Conservation (phyloP, 2,113 vertebrate species). For the Mesembrinibis cayennensis region DNA sequence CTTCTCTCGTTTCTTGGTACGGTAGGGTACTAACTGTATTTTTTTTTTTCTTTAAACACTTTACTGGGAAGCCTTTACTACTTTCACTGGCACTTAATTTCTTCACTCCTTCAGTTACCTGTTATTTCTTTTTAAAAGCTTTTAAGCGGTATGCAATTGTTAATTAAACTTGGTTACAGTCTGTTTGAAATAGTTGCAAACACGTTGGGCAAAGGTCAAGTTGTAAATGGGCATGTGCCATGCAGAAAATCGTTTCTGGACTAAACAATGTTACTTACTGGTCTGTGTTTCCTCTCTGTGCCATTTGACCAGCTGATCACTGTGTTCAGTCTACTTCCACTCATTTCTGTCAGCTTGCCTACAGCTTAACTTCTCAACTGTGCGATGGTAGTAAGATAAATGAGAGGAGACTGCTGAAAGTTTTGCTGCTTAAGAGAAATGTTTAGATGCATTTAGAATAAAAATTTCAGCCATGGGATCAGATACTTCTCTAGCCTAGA, state of each 20-base stretch:
- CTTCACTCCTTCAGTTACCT: not conserved
- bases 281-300: not conserved
- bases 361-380: not conserved
- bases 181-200: constrained; percentile 7
- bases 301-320: not conserved
- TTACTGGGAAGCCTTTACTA: constrained; percentile 35
- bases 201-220: not conserved
- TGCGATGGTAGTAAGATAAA: not conserved
- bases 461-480: not conserved
- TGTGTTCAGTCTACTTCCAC: not conserved
- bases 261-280: not conserved
- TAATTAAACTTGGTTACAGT: constrained; percentile 1
- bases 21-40: constrained; percentile 68
- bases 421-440: not conserved
- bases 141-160: not conserved
- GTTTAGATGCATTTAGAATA: not conserved
- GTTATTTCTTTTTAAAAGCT: not conserved
- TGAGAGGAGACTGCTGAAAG: not conserved
- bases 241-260: not conserved
- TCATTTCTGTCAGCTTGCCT: not conserved
- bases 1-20: constrained; percentile 86
- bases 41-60: constrained; percentile 18
- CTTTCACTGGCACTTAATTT: constrained; percentile 19
- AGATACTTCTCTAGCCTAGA: not conserved
- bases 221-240: not conserved